Percentiles rank a stretch among this genome's conserved stretches.
These are phyloP conservation scores for Cirrhinus mrigala DNA, from an alignment of 2,797 vertebrate genomes.

Conservation along the genomic window DNA sequence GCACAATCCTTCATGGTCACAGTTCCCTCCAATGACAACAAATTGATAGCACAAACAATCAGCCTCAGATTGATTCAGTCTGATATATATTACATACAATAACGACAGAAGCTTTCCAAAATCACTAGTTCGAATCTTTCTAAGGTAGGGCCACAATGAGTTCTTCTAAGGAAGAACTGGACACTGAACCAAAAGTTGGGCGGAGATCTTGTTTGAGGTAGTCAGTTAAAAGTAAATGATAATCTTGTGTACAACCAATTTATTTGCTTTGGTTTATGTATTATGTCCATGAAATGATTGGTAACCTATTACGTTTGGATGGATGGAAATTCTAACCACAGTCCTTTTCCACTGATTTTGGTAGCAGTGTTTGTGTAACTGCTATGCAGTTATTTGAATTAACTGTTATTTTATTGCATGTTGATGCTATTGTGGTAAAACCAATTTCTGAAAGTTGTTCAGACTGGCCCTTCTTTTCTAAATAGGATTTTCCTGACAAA, in stretches of 20 bases:
- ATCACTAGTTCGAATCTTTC: background rate
- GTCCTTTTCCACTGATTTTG: background rate
- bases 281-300: background rate
- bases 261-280: conserved; percentile 3
- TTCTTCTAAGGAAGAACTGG: background rate
- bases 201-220: background rate
- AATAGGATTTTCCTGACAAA: background rate
- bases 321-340: conserved; percentile 12
- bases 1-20: conserved; percentile 5
- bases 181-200: background rate
- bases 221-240: background rate
- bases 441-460: background rate
- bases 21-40: background rate
- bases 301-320: conserved; percentile 3
- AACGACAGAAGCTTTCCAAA: background rate
- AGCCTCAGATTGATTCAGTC: background rate
- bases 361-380: background rate
- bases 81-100: background rate
- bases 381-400: background rate
- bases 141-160: background rate
- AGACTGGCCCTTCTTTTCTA: background rate
- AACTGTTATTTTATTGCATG: background rate
- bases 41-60: background rate
- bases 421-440: background rate
- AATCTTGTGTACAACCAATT: background rate